phyloP scores from a whole-genome alignment of 2,888 invertebrate species.

The Anthophora plumipes region DNA sequence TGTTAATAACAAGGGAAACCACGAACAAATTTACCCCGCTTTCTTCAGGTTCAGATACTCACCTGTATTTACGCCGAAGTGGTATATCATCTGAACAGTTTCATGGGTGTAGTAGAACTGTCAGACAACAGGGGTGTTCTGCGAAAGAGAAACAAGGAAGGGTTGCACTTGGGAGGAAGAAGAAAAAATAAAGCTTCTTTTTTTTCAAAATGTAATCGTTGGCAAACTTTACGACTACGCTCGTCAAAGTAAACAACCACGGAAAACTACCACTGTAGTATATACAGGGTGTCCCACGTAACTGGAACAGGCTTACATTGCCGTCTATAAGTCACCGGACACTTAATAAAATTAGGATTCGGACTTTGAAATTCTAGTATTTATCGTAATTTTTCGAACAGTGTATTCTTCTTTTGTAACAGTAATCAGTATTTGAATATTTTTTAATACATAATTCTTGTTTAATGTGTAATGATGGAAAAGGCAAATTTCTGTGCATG shows the following conservation, averaged over 20 bases:
- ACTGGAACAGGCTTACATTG: too few relatives aligned
- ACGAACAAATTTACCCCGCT: slow-evolving; percentile 28
- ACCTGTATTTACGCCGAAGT: slow-evolving; percentile 13
- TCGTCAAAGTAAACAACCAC: slow-evolving; percentile 76
- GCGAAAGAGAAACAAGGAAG: slow-evolving; percentile 1
- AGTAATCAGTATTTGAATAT: too few relatives aligned
- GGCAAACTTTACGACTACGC: slow-evolving; percentile 72
- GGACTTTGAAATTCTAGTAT: too few relatives aligned
- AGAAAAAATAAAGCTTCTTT: slow-evolving; percentile 43
- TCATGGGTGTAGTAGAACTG: background rate
- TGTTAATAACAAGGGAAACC: slow-evolving; percentile 15
- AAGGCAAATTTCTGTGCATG: slow-evolving; percentile 50
- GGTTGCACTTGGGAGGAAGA: background rate
- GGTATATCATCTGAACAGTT: slow-evolving; percentile 11
- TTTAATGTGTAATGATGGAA: slow-evolving; percentile 57
- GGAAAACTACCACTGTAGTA: slow-evolving; percentile 45
- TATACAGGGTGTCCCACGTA: too few relatives aligned
- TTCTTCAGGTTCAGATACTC: slow-evolving; percentile 16
- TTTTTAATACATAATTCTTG: too few relatives aligned
- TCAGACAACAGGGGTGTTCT: background rate
- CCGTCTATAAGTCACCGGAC: too few relatives aligned
- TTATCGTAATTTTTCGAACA: too few relatives aligned
- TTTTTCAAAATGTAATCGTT: slow-evolving; percentile 66
- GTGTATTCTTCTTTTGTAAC: too few relatives aligned
- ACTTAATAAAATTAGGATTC: too few relatives aligned